These are phyloP conservation scores for Lithosia quadra DNA, from an alignment of 2,888 invertebrate genomes.

Conservation along the genomic window DNA sequence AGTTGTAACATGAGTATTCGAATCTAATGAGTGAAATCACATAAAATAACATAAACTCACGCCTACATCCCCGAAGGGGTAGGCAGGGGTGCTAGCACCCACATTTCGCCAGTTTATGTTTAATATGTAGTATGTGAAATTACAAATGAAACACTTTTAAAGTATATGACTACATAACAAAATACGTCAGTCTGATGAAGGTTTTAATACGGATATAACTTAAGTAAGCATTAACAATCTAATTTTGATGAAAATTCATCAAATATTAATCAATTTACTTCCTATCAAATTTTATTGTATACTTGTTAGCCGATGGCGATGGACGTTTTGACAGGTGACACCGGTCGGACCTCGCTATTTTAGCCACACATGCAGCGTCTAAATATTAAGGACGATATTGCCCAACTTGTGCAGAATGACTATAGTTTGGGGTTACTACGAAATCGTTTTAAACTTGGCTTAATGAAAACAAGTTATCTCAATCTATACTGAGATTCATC, in stretches of 20 bases:
- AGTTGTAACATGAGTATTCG: no score
- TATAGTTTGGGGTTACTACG: constrained; percentile 17
- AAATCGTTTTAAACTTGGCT: constrained; percentile 21
- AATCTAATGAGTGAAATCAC: no score
- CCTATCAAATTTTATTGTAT: constrained; percentile 27
- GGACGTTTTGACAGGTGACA: constrained; percentile 31
- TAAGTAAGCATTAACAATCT: not conserved
- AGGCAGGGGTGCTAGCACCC: no score
- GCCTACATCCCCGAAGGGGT: no score
- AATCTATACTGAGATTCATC: constrained; percentile 6
- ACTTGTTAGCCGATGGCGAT: constrained; percentile 24
- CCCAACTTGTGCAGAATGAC: constrained; percentile 19
- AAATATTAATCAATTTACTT: constrained; percentile 27
- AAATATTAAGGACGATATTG: constrained; percentile 23
- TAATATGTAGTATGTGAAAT: no score
- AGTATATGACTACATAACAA: not conserved
- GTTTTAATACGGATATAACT: not conserved
- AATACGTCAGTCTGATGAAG: not conserved
- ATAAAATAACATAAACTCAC: no score
- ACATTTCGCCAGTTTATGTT: no score
- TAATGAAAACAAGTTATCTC: constrained; percentile 18
- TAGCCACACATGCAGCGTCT: constrained; percentile 13
- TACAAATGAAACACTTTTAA: no score
- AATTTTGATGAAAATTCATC: constrained; percentile 17
- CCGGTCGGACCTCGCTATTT: constrained; percentile 24